Evolutionary conservation across 92 coral and sea anemone species (phyloP).

Genomic region (Phymanthus crucifer): DNA sequence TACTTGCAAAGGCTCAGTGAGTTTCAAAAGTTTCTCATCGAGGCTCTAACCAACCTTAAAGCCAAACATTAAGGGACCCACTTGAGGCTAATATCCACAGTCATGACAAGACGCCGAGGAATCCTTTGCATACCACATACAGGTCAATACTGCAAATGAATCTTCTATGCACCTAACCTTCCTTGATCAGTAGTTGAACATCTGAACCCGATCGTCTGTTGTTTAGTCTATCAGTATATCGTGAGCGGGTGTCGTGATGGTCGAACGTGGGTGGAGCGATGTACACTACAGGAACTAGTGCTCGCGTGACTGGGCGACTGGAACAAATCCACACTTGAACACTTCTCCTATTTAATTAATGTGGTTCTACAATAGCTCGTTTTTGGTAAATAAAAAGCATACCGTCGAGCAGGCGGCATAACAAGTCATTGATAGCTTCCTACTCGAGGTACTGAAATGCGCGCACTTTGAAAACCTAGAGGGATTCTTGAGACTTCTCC

Average conservation of each 20-base stretch:
- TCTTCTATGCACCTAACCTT: neutral
- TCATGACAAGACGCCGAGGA: too few relatives aligned
- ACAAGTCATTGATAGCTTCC: neutral
- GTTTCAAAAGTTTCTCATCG: conserved; percentile 12
- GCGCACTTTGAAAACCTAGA: neutral
- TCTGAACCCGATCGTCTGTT: neutral
- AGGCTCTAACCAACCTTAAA: conserved; percentile 2
- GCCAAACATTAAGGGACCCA: neutral
- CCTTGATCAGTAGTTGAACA: neutral
- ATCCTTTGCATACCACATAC: too few relatives aligned
- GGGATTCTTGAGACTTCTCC: neutral
- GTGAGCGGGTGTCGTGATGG: neutral
- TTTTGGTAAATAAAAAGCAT: neutral
- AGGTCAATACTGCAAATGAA: neutral
- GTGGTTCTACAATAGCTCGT: conserved; percentile 1
- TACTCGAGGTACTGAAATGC: neutral
- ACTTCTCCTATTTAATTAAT: neutral
- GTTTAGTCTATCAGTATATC: neutral
- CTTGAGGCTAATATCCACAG: conserved; percentile 15
- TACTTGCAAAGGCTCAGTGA: conserved; percentile 6
- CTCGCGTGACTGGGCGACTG: neutral
- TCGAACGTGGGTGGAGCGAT: neutral
- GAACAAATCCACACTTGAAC: conserved; percentile 7
- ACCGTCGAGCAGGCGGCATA: neutral
- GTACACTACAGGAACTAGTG: neutral